phyloP scores from a whole-genome alignment of 2,113 vertebrate species.

The Peromyscus maniculatus region DNA sequence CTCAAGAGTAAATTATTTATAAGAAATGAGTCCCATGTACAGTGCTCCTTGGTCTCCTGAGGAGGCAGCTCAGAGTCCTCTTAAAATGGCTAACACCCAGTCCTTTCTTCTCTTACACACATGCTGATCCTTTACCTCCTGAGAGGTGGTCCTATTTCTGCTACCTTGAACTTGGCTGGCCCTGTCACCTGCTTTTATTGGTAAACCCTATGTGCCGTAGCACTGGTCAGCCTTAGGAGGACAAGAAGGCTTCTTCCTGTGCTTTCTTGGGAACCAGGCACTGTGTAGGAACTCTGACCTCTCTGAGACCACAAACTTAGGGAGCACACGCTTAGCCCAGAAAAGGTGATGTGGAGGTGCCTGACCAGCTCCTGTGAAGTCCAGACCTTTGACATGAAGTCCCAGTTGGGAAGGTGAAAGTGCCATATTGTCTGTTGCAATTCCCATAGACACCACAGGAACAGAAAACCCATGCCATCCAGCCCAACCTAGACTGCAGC shows the following conservation, averaged over 20 bases:
- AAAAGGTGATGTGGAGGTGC: neutral
- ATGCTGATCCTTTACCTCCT: neutral
- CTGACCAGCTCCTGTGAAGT: no score
- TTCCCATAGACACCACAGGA: neutral
- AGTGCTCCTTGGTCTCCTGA: neutral
- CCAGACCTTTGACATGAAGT: neutral
- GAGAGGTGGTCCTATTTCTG: neutral
- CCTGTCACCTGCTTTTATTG: neutral
- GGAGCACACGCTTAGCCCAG: fast-evolving
- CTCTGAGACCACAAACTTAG: neutral
- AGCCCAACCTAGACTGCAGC: neutral
- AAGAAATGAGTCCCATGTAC: neutral
- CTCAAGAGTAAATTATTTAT: neutral
- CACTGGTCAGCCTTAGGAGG: neutral
- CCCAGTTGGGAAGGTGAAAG: neutral
- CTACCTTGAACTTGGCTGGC: neutral
- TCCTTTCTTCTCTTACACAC: neutral
- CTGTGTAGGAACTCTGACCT: neutral
- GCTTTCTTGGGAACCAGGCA: neutral
- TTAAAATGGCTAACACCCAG: neutral
- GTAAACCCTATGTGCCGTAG: neutral
- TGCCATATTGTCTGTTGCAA: neutral
- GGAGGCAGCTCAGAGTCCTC: neutral
- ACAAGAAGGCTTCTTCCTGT: neutral
- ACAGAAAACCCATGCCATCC: neutral